Percentiles rank a stretch among this genome's conserved stretches.
These are phyloP conservation scores for Eretmocerus hayati DNA, from an alignment of 2,888 invertebrate genomes.

Conservation along the genomic window DNA sequence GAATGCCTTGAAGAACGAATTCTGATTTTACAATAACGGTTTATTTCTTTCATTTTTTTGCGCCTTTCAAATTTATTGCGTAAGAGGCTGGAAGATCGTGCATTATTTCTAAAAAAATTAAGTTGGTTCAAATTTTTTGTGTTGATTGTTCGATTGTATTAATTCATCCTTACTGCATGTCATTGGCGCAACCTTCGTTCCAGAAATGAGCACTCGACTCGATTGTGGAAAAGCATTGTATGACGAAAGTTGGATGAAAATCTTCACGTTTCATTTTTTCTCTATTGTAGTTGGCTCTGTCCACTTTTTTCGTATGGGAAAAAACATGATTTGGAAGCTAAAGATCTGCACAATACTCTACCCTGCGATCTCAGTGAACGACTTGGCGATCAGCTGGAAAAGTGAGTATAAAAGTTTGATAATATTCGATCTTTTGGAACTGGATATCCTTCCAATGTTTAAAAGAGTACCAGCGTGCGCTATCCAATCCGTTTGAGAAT, in stretches of 20 bases:
- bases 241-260: neutral
- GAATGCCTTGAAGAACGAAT: no score
- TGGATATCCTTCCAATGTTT: no score
- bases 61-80: no score
- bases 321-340: slow-evolving; percentile 56
- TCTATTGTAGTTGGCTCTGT: slow-evolving; percentile 57
- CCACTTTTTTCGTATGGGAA: slow-evolving; percentile 59
- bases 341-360: slow-evolving; percentile 61
- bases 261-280: neutral
- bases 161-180: neutral
- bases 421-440: no score
- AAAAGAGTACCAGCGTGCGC: no score
- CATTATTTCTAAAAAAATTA: no score
- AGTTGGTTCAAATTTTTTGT: neutral
- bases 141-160: neutral
- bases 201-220: no score
- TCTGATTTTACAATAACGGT: no score
- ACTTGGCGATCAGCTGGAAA: slow-evolving; percentile 61
- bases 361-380: slow-evolving; percentile 57
- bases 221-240: neutral
- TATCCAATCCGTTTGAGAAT: no score
- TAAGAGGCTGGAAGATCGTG: no score
- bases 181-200: neutral
- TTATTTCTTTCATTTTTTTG: no score
- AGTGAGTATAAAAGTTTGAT: slow-evolving; percentile 36